Base-by-base conservation (phyloP, 2,888 invertebrate genomes). In the Gonocerus acuteangulatus region DNA sequence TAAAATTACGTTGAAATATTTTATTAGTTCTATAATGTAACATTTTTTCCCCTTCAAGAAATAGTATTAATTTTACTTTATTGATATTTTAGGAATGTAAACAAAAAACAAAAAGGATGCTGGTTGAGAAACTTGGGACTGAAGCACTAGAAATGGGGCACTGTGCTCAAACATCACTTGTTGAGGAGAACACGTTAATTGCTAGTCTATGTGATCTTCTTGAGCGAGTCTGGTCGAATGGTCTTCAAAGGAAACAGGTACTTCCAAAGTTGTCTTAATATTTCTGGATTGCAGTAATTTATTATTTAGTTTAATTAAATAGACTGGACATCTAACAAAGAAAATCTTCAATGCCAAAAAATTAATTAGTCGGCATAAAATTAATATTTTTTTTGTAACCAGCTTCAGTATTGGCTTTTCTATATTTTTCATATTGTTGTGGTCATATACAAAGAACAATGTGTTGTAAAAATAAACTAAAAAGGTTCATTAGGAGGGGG, bases 211-310 rank as follows among this genome's bases (percentile, higher is more conserved):
- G 99, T 76, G 99, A 99, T 77, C 81, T 99, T 58, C 76, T 99
- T 49, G 99, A 99, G 76, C 81, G 97, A 68, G 88, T 97, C 22
- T 99, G 97, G 97, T 91, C 94, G 0, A 97, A 99, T 72, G 99
- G 97, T 0, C 77, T 96, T 56, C 94, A 94, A 70, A 88, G 87
- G 64, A 97, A 96, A 74, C 87, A 94, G 77, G 81, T 81, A 19
- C 21, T n/a, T n/a, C n/a, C n/a, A n/a, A n/a, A n/a, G n/a, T n/a
- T n/a, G n/a, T n/a, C 48, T n/a, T n/a, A 15, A 15, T 15, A 7
- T 21, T 3, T 19, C 16, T 44, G 22, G 22, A 22, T 48, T 48
- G 15, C 22, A 48, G 21, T 23, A 49, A 1, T 18, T 32, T 49
- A 32, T 49, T 9, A 49, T 1, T 48, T 49, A 23, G 2, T 1